Conservation (phyloP, 2,113 vertebrate genomes). For the Chaetura pelagica region DNA sequence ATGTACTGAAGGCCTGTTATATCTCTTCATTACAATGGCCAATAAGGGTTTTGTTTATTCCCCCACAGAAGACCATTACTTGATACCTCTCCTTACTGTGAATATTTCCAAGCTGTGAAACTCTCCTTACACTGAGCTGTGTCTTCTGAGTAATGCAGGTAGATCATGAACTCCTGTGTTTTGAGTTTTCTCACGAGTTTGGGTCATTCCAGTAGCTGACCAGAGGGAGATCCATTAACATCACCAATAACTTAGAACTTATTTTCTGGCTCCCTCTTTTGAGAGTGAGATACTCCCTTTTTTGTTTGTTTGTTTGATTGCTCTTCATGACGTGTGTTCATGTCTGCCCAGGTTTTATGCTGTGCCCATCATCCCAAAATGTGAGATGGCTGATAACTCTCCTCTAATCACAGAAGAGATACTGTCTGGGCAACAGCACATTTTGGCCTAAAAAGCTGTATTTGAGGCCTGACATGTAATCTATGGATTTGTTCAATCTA, state of each 20-base stretch:
- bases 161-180: background rate
- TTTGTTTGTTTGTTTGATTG: background rate
- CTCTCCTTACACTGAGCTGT: background rate
- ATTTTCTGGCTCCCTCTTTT: background rate
- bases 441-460: background rate
- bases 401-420: background rate
- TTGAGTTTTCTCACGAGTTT: background rate
- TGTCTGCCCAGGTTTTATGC: background rate
- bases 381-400: background rate
- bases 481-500: background rate
- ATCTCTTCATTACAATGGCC: background rate
- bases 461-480: background rate
- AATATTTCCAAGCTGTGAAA: background rate
- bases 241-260: background rate
- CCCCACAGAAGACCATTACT: background rate
- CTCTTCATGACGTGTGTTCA: accelerated
- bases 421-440: background rate
- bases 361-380: background rate
- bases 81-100: background rate
- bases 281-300: background rate
- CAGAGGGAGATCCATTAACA: background rate
- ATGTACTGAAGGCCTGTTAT: background rate
- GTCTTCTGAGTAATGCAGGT: background rate
- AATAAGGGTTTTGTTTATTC: background rate
- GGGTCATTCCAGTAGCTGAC: background rate